Evolutionary conservation across 2,888 invertebrate species (phyloP).

Genomic region (Agonopterix subpropinquella): DNA sequence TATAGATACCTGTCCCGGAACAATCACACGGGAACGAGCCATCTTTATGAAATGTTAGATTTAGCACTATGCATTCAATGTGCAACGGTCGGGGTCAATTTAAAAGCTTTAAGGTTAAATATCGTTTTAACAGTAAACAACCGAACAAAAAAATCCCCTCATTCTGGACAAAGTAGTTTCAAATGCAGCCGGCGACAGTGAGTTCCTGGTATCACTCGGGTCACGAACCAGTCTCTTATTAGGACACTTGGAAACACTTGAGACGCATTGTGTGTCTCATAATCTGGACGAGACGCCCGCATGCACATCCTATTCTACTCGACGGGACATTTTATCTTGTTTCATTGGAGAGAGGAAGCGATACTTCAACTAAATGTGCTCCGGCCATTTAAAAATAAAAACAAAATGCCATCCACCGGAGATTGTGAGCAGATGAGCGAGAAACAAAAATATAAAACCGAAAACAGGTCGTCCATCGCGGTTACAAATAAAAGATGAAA

Average conservation of each 20-base stretch:
- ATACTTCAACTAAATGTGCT: slow-evolving; percentile 6
- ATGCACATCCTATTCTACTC: slow-evolving; percentile 10
- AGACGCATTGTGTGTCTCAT: slow-evolving; percentile 10
- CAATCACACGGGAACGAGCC: slow-evolving; percentile 61
- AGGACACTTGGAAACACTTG: slow-evolving; percentile 15
- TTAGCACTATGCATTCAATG: slow-evolving; percentile 6
- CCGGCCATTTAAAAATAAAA: slow-evolving; percentile 2
- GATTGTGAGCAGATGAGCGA: slow-evolving; percentile 13
- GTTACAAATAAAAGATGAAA: slow-evolving; percentile 24
- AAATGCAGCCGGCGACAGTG: slow-evolving; percentile 12
- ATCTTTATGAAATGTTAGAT: slow-evolving; percentile 13
- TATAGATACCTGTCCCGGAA: slow-evolving; percentile 49
- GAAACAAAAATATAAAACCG: slow-evolving; percentile 19
- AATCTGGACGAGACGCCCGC: slow-evolving; percentile 12
- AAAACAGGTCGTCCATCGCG: slow-evolving; percentile 24
- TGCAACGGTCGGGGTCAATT: slow-evolving; percentile 20
- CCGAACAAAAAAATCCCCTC: slow-evolving; percentile 4
- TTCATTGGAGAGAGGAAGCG: slow-evolving; percentile 10
- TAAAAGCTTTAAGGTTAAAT: slow-evolving; percentile 19
- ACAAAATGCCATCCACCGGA: slow-evolving; percentile 4
- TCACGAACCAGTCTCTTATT: slow-evolving; percentile 10
- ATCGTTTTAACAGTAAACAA: slow-evolving; percentile 12
- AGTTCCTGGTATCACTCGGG: slow-evolving; percentile 11
- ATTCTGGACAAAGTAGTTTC: slow-evolving; percentile 7
- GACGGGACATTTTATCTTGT: slow-evolving; percentile 4